Evolutionary conservation across 2,888 invertebrate genomes (phyloP), one percentile per base, ranked within the genome.

Genomic region (Silvanus unidentatus): DNA sequence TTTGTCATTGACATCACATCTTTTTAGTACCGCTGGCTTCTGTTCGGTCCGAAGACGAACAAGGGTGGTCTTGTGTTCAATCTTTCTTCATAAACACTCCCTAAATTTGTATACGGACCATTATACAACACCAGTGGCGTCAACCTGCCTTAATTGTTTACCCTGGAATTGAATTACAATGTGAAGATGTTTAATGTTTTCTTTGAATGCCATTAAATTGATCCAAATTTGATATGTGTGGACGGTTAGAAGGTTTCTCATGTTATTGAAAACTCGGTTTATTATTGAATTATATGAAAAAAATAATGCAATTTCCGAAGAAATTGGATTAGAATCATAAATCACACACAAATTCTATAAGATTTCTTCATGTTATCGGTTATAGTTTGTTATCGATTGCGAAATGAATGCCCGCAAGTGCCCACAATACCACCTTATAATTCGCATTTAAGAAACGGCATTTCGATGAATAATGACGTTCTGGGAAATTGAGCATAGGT

Each of bases 271-370:
- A n/a, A n/a, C 22, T 5, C 22, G 22, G 8, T 22, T 22, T 22
- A 22, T 22, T 22, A 51, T 54, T 46, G 44, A 51, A 48, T 51
- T 54, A 49, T 38, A 50, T 49, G 43, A 54, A 47, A 47, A 45
- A 55, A 55, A 58, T 64, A 63, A 64, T 64, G 60, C 64, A 63
- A 64, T 64, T 64, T 63, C 35, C 8, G 10, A 58, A 58, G 15
- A 61, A 64, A 64, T 64, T 64, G 64, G 61, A 64, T 64, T 64
- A 61, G 40, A 42, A 46, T 22, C 22, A 44, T 28, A 52, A 52
- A 52, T 54, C 53, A 50, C 50, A 15, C 39, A 47, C n/a, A n/a
- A n/a, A 22, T 5, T 22, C 45, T 55, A 53, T 53, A 50, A 50
- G 49, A 52, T 52, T 52, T 50, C 52, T 50, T 51, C 22, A 22